Conservation (phyloP, 2,113 vertebrate genomes). For the Melanostigma gelatinosum region DNA sequence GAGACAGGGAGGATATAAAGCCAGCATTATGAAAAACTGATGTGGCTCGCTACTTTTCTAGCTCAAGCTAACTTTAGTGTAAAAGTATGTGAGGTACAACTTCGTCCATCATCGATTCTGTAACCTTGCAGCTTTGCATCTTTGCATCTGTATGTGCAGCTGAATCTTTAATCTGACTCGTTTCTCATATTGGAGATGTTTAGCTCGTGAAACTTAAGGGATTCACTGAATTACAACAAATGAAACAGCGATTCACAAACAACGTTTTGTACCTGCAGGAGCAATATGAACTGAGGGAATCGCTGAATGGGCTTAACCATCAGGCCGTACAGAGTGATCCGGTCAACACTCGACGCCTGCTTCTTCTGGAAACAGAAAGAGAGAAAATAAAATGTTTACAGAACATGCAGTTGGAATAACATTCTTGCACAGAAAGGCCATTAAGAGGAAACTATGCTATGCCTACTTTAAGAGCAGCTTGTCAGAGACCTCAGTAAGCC, state of each 20-base stretch:
- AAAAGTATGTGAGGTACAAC: neutral
- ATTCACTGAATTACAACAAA: slow-evolving; percentile 17
- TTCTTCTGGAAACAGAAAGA: slow-evolving; percentile 83
- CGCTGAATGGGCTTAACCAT: slow-evolving; percentile 99
- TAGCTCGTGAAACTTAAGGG: neutral
- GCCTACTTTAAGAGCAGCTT: slow-evolving; percentile 29
- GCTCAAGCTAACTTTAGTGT: slow-evolving; percentile 6
- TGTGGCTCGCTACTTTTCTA: slow-evolving; percentile 42
- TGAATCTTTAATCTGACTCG: slow-evolving; percentile 25
- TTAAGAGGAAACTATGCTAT: slow-evolving; percentile 20
- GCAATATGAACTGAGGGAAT: slow-evolving; percentile 97
- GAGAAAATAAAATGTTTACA: neutral
- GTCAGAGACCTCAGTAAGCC: slow-evolving; percentile 39
- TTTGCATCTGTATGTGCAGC: slow-evolving; percentile 3
- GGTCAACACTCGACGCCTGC: slow-evolving; percentile 90
- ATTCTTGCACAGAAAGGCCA: slow-evolving; percentile 14
- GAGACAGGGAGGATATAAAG: slow-evolving; percentile 30
- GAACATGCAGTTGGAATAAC: neutral
- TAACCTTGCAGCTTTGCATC: slow-evolving; percentile 26
- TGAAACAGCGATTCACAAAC: neutral
- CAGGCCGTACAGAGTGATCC: slow-evolving; percentile 94
- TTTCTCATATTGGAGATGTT: slow-evolving; percentile 23
- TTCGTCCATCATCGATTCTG: slow-evolving; percentile 31
- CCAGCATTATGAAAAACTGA: slow-evolving; percentile 41
- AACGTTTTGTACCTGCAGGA: slow-evolving; percentile 88